These are phyloP conservation scores for Synanthedon formicaeformis DNA, from an alignment of 2,888 invertebrate species.

Conservation along the genomic window DNA sequence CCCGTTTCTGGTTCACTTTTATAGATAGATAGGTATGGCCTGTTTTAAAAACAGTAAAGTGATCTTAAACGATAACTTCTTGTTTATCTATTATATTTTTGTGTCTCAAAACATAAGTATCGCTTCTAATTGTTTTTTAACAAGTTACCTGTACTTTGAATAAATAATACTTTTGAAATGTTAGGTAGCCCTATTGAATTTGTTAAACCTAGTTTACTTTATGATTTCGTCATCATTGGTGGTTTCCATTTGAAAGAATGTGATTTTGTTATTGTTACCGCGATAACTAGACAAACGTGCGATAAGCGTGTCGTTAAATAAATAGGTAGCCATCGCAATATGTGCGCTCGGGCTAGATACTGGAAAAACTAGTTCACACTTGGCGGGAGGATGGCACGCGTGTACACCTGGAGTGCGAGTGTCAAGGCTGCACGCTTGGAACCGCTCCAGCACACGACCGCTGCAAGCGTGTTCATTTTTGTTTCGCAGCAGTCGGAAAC, in stretches of 20 bases:
- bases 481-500: background rate
- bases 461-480: background rate
- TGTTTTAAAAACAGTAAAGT: too few species aligned
- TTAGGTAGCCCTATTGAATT: background rate
- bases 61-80: too few species aligned
- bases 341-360: conserved; percentile 20
- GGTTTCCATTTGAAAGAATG: background rate
- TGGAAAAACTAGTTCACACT: conserved; percentile 31
- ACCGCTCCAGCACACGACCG: conserved; percentile 43
- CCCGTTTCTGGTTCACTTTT: too few species aligned
- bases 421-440: conserved; percentile 63
- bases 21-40: too few species aligned
- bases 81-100: too few species aligned
- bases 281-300: conserved; percentile 7
- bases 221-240: background rate
- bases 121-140: too few species aligned
- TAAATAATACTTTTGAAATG: too few species aligned
- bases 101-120: too few species aligned
- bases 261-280: background rate
- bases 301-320: conserved; percentile 10
- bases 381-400: conserved; percentile 28
- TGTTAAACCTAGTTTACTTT: background rate
- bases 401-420: conserved; percentile 56
- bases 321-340: conserved; percentile 10
- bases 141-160: too few species aligned